Percentiles rank a stretch among this genome's conserved stretches.
Evolutionary conservation across 2,797 vertebrate species (phyloP).

Genomic region (Clarias pachynema): DNA sequence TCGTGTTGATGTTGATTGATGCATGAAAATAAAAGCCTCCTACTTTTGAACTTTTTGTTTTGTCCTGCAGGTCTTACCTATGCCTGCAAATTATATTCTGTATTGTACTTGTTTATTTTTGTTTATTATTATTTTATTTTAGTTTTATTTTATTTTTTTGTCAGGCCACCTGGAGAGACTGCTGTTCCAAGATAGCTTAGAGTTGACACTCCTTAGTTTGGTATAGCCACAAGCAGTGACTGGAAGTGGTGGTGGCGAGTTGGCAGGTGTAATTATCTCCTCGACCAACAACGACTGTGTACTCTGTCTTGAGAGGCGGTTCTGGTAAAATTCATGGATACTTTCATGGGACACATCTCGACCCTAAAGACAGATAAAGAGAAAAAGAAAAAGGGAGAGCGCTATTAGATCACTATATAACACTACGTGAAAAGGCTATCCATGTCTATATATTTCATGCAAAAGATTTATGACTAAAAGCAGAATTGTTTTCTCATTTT

Average conservation of each 20-base stretch:
- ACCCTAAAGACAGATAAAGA: constrained; percentile 62
- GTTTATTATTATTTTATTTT: background rate
- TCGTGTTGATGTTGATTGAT: too few species aligned
- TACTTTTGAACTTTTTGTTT: background rate
- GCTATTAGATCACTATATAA: background rate
- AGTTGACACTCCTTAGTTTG: constrained; percentile 64
- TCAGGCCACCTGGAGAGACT: constrained; percentile 71
- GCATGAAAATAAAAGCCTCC: background rate
- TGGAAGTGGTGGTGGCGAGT: constrained; percentile 48
- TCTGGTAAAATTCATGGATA: constrained; percentile 72
- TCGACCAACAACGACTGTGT: constrained; percentile 66
- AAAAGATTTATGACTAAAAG: background rate
- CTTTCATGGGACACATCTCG: constrained; percentile 75
- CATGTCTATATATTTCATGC: background rate
- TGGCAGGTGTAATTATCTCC: constrained; percentile 36
- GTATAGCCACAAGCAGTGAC: constrained; percentile 56
- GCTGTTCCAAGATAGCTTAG: constrained; percentile 71
- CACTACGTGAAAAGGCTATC: background rate
- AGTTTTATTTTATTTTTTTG: background rate
- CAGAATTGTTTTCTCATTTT: background rate
- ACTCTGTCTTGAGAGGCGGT: constrained; percentile 67
- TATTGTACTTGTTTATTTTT: background rate
- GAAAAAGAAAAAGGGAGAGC: background rate
- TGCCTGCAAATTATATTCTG: background rate
- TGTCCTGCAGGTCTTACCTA: background rate